These are phyloP conservation scores for Molothrus ater DNA, from an alignment of 2,797 vertebrate species.

Conservation along the genomic window DNA sequence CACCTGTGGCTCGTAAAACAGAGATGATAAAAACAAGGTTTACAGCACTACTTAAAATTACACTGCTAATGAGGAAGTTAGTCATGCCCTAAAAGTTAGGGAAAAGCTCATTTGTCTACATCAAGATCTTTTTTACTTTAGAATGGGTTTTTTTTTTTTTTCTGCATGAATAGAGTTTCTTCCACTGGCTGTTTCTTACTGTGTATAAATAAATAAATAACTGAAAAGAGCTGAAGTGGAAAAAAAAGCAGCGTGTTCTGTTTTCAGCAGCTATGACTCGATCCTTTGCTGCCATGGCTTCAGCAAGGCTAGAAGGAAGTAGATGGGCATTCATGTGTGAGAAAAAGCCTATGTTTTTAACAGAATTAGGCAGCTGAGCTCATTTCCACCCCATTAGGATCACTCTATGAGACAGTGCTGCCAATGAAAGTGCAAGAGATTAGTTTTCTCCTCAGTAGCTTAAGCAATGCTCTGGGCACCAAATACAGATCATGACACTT, in stretches of 20 bases:
- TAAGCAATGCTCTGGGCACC: slow-evolving; percentile 61
- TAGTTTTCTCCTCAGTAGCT: slow-evolving; percentile 66
- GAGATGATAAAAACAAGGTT: not conserved
- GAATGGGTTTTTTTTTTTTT: not conserved
- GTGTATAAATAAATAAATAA: not conserved
- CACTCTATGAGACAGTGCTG: slow-evolving; percentile 61
- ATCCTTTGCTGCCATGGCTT: slow-evolving; percentile 49
- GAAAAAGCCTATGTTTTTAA: slow-evolving; percentile 70
- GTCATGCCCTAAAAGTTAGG: not conserved
- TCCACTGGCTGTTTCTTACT: not conserved
- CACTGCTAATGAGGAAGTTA: not conserved
- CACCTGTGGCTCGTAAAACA: not conserved
- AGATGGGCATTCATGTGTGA: slow-evolving; percentile 56
- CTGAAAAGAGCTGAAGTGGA: not conserved
- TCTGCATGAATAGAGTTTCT: not conserved
- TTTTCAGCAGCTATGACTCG: not conserved
- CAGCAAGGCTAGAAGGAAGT: slow-evolving; percentile 61
- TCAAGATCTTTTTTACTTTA: not conserved
- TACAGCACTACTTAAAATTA: not conserved
- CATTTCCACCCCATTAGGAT: slow-evolving; percentile 75
- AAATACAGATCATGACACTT: slow-evolving; percentile 50
- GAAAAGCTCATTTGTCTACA: not conserved
- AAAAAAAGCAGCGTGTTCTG: not conserved
- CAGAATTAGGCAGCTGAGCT: slow-evolving; percentile 76
- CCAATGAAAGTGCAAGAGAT: slow-evolving; percentile 65